phyloP scores from a whole-genome alignment of 2,113 vertebrate genomes.

The Anarhynchus alexandrinus region DNA sequence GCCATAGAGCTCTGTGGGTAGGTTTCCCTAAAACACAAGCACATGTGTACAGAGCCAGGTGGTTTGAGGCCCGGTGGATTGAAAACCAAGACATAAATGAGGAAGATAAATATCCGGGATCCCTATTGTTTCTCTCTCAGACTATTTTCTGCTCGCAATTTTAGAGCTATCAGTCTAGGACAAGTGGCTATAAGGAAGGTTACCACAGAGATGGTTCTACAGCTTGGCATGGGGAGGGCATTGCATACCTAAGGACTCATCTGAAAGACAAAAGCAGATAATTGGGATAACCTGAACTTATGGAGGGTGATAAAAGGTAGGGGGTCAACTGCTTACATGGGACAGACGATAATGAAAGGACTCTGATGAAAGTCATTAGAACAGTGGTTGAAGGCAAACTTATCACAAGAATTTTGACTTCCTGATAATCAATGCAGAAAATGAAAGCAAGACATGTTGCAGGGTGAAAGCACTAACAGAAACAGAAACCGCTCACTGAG shows the following conservation, averaged over 20 bases:
- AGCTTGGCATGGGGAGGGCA: not conserved
- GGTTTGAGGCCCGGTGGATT: not conserved
- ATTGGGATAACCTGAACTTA: not conserved
- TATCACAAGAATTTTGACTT: not conserved
- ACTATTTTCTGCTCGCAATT: not conserved
- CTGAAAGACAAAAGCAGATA: not conserved
- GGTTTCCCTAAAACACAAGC: not conserved
- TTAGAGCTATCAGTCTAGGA: not conserved
- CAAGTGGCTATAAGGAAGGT: not conserved
- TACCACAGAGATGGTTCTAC: not conserved
- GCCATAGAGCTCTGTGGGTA: not conserved
- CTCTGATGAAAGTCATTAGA: not conserved
- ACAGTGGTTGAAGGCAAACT: not conserved
- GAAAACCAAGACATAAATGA: not conserved
- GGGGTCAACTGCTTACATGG: not conserved
- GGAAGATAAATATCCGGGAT: not conserved
- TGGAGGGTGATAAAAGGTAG: not conserved
- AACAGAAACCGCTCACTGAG: not conserved
- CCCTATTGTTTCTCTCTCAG: not conserved
- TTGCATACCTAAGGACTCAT: not conserved
- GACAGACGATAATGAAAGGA: too few relatives aligned
- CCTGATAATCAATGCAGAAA: not conserved
- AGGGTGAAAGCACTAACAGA: not conserved
- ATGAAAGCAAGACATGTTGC: not conserved
- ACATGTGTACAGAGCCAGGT: not conserved